Base-by-base conservation (phyloP, 2,113 vertebrate species). In the Ctenodactylus gundi region DNA sequence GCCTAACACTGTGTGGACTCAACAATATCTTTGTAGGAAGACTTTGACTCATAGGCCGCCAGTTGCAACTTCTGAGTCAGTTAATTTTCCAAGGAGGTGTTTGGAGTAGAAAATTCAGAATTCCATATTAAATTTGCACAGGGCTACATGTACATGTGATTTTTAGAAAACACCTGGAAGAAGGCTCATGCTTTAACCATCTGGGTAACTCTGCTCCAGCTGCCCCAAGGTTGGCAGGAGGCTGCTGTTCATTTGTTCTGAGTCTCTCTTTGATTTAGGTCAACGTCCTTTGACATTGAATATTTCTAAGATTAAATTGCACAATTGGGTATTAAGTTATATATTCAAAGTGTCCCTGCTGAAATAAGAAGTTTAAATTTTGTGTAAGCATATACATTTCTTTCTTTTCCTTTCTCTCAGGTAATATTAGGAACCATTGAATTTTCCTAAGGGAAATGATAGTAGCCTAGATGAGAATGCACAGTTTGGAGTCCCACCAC, bases 111-210 rank as follows among this genome's bases (percentile, higher is more conserved):
- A 85, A 31, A 15, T 39, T 17, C 64, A 34, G n/a, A 46, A 9
- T n/a, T 78, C 34, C n/a, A 57, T 31, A 51, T 41, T 39, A 2
- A 60, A 88, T 93, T 90, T 94, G 46, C 78, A 93, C 51, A 77
- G 60, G 25, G 10, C 4, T 60, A 3, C n/a, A n/a, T 21, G 21
- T 64, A 15, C 53, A n/a, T 85, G 73, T 85, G 60, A 55, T 57
- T 85, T 89, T 72, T 49, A 94, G 83, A 53, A 72, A 85, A 91
- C 57, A 91, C 34, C 73, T 77, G 77, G 86, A 91, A 58, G 44
- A 58, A 75, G 46, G 46, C 39, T 46, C 68, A 49, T 46, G 55
- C 10, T 58, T 64, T 77, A 25, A 84, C 46, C 1, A 49, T n/a
- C n/a, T 11, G 7, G 65, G 29, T 81, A 36, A 81, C 64, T 77